Conservation (phyloP, 2,888 invertebrate genomes). For the Eumerus sabulonum region DNA sequence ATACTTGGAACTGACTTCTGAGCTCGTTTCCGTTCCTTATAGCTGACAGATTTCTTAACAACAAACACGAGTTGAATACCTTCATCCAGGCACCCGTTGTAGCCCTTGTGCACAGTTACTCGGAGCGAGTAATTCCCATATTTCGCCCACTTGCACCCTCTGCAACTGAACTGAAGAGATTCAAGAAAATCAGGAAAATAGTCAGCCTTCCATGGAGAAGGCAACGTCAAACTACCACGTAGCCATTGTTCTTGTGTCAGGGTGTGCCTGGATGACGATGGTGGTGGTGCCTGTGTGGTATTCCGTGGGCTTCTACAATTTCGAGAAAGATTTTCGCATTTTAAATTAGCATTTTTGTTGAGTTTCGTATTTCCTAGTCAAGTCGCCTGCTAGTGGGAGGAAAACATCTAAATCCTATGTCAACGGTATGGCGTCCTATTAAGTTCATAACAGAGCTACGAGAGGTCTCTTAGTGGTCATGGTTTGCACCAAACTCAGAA, state of each 20-base stretch:
- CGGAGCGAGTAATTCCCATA: no score
- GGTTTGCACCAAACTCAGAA: no score
- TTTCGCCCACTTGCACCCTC: no score
- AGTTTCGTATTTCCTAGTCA: background rate
- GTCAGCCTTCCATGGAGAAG: no score
- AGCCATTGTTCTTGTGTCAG: no score
- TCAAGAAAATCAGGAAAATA: no score
- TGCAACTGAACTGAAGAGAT: no score
- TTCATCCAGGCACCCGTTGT: no score
- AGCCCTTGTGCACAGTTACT: background rate
- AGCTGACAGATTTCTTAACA: conserved; percentile 21
- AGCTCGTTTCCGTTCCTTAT: background rate
- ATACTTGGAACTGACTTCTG: conserved; percentile 2
- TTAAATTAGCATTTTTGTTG: conserved; percentile 43
- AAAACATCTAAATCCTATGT: conserved; percentile 31
- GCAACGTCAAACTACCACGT: no score
- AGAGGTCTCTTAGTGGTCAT: conserved; percentile 21
- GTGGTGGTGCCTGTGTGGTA: no score
- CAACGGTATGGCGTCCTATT: conserved; percentile 43
- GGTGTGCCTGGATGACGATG: no score
- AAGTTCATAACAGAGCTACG: conserved; percentile 39
- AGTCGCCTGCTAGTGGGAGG: background rate
- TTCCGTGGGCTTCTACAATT: no score
- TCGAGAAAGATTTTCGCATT: conserved; percentile 27
- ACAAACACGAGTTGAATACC: background rate